phyloP scores from a whole-genome alignment of 1,140 invertebrate genomes.

The Drosophila quadrilineata region DNA sequence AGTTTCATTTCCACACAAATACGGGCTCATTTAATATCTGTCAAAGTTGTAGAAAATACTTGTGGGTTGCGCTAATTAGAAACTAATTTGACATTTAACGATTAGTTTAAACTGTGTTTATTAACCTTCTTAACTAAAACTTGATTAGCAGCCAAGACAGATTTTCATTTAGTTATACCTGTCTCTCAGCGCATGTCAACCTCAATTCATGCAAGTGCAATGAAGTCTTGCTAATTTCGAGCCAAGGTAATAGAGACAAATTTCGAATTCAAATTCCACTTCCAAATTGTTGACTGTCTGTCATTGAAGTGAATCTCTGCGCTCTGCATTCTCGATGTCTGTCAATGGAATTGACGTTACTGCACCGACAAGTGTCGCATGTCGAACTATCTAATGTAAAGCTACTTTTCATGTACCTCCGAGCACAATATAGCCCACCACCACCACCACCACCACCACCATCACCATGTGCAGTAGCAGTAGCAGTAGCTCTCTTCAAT shows the following conservation, averaged over 20 bases:
- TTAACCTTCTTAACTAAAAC: no score
- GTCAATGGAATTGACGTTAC: conserved; percentile 51
- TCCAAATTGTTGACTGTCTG: conserved; percentile 16
- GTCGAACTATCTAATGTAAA: conserved; percentile 70
- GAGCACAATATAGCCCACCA: neutral
- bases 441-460: neutral
- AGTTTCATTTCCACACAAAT: no score
- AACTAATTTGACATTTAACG: no score
- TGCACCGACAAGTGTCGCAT: conserved; percentile 67
- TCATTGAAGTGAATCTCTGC: conserved; percentile 17
- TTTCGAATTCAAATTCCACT: conserved; percentile 25
- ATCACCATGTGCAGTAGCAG: conserved; percentile 5
- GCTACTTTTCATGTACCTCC: conserved; percentile 75
- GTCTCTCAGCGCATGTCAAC: no score
- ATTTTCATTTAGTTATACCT: no score
- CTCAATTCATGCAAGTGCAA: neutral
- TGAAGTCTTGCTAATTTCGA: no score
- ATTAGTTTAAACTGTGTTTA: no score
- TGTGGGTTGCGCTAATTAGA: no score
- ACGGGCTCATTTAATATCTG: no score
- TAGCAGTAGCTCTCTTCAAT: no score
- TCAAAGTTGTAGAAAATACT: no score
- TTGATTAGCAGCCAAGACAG: no score
- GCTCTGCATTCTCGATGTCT: conserved; percentile 46
- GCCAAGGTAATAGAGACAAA: neutral